These are phyloP conservation scores for Amblyjoppa proteus DNA, from an alignment of 2,888 invertebrate species.

Conservation along the genomic window DNA sequence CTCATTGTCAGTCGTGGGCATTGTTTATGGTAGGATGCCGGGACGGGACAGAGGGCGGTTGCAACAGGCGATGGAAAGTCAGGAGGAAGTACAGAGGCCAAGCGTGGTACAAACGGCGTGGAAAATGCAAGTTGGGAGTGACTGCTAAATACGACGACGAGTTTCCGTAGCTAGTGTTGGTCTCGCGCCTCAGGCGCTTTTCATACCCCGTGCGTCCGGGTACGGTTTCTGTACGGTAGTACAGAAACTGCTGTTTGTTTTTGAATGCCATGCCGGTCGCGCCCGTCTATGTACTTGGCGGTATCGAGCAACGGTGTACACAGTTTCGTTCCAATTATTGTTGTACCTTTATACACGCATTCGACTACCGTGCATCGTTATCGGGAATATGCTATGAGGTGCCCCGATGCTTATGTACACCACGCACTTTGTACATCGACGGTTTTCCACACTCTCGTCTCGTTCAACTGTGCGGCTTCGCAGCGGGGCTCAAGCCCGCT, in stretches of 20 bases:
- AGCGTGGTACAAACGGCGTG: slow-evolving; percentile 37
- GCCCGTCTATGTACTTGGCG: slow-evolving; percentile 23
- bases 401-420: slow-evolving; percentile 49
- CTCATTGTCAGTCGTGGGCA: slow-evolving; percentile 35
- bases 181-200: slow-evolving; percentile 48
- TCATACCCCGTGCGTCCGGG: slow-evolving; percentile 40
- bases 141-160: slow-evolving; percentile 62
- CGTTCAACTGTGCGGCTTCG: slow-evolving; percentile 39
- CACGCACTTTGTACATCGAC: slow-evolving; percentile 64
- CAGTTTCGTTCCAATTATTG: slow-evolving; percentile 69
- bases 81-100: slow-evolving; percentile 35
- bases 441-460: slow-evolving; percentile 60
- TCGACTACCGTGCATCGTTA: slow-evolving; percentile 65
- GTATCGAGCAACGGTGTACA: slow-evolving; percentile 60
- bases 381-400: slow-evolving; percentile 65
- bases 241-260: slow-evolving; percentile 63
- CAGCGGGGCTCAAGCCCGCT: not conserved
- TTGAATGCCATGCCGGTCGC: slow-evolving; percentile 55
- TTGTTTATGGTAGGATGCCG: slow-evolving; percentile 45
- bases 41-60: slow-evolving; percentile 22
- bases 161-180: slow-evolving; percentile 19
- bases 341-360: slow-evolving; percentile 56
- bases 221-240: slow-evolving; percentile 25
- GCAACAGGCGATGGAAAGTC: slow-evolving; percentile 49
- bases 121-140: slow-evolving; percentile 46